Evolutionary conservation across 2,888 invertebrate species (phyloP).

Genomic region (Lasioglossum figueresi): DNA sequence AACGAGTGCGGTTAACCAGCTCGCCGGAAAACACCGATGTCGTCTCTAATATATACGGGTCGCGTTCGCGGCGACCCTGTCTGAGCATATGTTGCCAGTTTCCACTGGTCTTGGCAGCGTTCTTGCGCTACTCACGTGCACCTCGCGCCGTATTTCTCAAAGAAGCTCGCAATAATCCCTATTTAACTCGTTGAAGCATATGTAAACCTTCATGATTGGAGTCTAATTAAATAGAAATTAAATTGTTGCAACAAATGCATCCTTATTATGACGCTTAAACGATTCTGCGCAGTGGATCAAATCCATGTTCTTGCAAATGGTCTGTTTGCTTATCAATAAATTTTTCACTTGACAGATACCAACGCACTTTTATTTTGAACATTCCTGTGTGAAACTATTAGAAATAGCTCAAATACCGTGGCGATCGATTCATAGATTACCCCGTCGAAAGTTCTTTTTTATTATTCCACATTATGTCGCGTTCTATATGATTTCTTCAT

Average conservation of each 20-base stretch:
- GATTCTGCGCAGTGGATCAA: background rate
- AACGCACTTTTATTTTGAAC: background rate
- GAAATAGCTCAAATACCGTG: background rate
- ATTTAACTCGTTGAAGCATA: slow-evolving; percentile 36
- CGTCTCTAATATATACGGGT: slow-evolving; percentile 80
- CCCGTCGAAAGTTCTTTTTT: background rate
- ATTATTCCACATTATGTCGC: background rate
- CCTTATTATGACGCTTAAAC: background rate
- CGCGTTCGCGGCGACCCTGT: slow-evolving; percentile 76
- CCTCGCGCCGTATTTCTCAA: slow-evolving; percentile 36
- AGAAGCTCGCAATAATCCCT: slow-evolving; percentile 45
- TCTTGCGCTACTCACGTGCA: slow-evolving; percentile 47
- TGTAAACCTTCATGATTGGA: slow-evolving; percentile 25
- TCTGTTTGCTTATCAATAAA: background rate
- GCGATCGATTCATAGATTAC: background rate
- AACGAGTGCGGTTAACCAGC: slow-evolving; percentile 84
- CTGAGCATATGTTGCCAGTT: slow-evolving; percentile 83
- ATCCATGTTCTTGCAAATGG: background rate
- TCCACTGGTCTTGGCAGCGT: slow-evolving; percentile 71
- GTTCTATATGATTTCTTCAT: background rate
- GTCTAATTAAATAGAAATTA: slow-evolving; percentile 41
- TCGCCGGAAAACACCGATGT: slow-evolving; percentile 82
- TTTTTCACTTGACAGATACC: background rate
- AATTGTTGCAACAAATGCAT: background rate
- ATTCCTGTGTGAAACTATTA: background rate